Percentiles rank a stretch among this genome's conserved stretches.
phyloP scores from a whole-genome alignment of 2,113 vertebrate species.

The Anhinga anhinga region DNA sequence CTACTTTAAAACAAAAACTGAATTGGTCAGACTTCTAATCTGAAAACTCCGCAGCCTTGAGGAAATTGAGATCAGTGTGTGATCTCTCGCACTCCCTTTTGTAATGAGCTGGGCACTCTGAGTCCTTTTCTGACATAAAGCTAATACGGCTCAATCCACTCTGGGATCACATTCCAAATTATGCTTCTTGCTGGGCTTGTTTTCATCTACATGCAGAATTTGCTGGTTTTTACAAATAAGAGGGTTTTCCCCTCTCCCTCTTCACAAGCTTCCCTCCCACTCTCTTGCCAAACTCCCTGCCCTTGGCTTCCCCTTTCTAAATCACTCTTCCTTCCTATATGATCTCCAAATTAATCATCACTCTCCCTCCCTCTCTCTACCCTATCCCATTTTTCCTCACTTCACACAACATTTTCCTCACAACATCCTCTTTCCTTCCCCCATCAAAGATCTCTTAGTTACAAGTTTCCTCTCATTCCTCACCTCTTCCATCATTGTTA shows the following conservation, averaged over 20 bases:
- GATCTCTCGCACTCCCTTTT: not conserved
- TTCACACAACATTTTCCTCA: not conserved
- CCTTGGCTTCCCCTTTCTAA: not conserved
- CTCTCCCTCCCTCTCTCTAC: not conserved
- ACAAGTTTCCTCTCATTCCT: not conserved
- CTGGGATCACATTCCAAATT: not conserved
- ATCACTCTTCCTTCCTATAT: not conserved
- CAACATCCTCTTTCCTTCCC: not conserved
- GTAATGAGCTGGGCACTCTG: not conserved
- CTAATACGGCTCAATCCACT: not conserved
- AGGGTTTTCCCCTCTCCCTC: rapidly evolving
- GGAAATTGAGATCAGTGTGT: not conserved
- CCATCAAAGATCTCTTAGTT: not conserved
- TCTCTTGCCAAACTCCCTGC: not conserved
- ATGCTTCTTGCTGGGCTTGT: not conserved
- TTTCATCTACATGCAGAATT: not conserved
- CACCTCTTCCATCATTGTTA: not conserved
- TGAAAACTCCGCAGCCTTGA: not conserved
- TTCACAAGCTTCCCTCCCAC: not conserved
- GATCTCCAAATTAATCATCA: not conserved
- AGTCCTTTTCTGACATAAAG: not conserved
- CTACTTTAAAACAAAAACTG: not conserved
- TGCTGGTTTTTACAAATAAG: not conserved
- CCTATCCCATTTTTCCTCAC: not conserved
- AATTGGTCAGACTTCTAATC: not conserved